Percentiles rank a stretch among this genome's conserved stretches.
These are phyloP conservation scores for Bradysia coprophila DNA, from an alignment of 1,140 invertebrate species.

Conservation along the genomic window DNA sequence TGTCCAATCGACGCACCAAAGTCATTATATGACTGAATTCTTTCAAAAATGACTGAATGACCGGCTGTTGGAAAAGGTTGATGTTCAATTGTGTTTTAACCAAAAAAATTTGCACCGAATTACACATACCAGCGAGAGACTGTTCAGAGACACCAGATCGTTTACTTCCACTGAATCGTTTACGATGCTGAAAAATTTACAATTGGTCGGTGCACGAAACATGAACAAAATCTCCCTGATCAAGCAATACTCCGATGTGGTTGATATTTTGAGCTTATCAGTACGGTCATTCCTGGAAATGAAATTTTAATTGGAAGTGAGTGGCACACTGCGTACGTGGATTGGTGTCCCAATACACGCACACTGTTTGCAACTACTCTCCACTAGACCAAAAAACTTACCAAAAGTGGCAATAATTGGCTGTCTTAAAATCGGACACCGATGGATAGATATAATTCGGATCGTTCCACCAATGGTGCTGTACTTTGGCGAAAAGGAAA, in stretches of 20 bases:
- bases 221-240: slow-evolving; percentile 19
- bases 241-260: slow-evolving; percentile 11
- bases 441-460: too few species aligned
- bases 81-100: background rate
- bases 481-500: too few species aligned
- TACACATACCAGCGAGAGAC: slow-evolving; percentile 5
- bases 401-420: too few species aligned
- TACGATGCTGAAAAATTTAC: slow-evolving; percentile 14
- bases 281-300: background rate
- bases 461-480: too few species aligned
- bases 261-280: slow-evolving; percentile 7
- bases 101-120: background rate
- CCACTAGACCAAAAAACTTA: too few species aligned
- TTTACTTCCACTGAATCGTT: slow-evolving; percentile 8
- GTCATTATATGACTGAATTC: slow-evolving; percentile 3
- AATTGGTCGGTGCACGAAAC: slow-evolving; percentile 12
- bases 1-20: slow-evolving; percentile 9
- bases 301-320: too few species aligned
- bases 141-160: slow-evolving; percentile 11
- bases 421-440: too few species aligned
- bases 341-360: too few species aligned
- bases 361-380: too few species aligned
- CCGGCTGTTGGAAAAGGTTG: slow-evolving; percentile 2
- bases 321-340: too few species aligned
- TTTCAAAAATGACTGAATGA: slow-evolving; percentile 4